phyloP scores from a whole-genome alignment of 2,113 vertebrate species.

The Glaucomys volans region DNA sequence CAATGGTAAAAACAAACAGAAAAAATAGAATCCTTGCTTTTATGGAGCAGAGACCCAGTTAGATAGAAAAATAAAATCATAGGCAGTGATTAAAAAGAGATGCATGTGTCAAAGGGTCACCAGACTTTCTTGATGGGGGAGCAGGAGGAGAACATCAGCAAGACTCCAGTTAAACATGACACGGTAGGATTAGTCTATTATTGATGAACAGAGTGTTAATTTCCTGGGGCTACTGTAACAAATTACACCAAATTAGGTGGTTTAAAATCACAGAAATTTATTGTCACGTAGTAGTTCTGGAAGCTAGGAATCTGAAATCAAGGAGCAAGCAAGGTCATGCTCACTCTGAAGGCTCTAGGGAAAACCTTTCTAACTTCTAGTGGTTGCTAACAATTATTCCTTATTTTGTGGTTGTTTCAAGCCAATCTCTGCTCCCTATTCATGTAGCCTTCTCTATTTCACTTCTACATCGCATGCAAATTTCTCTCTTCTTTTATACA shows the following conservation, averaged over 20 bases:
- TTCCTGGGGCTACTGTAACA: neutral
- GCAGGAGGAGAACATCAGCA: fast-evolving
- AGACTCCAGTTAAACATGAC: neutral
- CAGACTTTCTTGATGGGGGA: neutral
- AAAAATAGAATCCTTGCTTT: neutral
- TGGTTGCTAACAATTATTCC: neutral
- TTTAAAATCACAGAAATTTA: neutral
- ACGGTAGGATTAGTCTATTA: neutral
- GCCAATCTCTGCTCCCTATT: neutral
- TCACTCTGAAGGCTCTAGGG: neutral
- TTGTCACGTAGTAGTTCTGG: neutral
- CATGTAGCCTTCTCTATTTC: neutral
- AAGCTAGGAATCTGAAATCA: neutral
- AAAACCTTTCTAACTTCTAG: neutral
- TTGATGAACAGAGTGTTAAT: neutral
- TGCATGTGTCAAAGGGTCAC: neutral
- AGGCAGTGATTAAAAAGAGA: neutral
- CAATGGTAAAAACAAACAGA: neutral
- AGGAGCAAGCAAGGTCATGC: neutral
- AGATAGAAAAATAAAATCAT: neutral
- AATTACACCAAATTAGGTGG: neutral
- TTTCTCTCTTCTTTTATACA: neutral
- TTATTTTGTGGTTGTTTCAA: neutral
- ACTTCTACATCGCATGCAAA: neutral
- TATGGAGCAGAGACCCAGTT: neutral